phyloP scores from a whole-genome alignment of 2,113 vertebrate genomes.

The Proterorhinus semilunaris region DNA sequence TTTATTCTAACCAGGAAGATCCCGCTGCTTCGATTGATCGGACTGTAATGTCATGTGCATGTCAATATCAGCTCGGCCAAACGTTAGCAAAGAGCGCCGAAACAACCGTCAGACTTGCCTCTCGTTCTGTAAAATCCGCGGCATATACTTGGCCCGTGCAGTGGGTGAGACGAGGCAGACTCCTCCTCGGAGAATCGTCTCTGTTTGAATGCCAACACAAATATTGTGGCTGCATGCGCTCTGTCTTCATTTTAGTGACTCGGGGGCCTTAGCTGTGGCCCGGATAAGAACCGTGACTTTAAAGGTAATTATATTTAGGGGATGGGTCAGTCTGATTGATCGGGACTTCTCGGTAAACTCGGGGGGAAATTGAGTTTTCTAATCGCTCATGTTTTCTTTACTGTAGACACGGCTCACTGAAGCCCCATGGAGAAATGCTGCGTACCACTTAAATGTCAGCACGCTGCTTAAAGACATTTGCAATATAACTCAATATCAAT shows the following conservation, averaged over 20 bases:
- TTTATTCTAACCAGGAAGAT: too few relatives aligned
- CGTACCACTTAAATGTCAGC: neutral
- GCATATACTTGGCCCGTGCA: neutral
- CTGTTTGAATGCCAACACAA: conserved; percentile 26
- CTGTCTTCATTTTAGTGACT: conserved; percentile 30
- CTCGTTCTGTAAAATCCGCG: neutral
- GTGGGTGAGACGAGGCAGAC: conserved; percentile 7
- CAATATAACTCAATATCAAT: neutral
- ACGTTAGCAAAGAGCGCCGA: neutral
- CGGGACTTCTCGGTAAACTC: neutral
- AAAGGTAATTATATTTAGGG: conserved; percentile 28
- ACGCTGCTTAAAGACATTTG: neutral
- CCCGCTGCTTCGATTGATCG: too few relatives aligned
- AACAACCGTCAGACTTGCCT: neutral
- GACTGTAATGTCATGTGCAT: too few relatives aligned
- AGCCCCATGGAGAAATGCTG: neutral
- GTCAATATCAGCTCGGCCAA: neutral
- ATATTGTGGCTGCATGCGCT: conserved; percentile 19
- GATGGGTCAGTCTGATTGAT: conserved; percentile 21
- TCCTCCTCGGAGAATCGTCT: conserved; percentile 6
- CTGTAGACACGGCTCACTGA: neutral
- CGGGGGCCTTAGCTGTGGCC: conserved; percentile 20
- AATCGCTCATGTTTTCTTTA: neutral
- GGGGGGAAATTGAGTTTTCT: neutral
- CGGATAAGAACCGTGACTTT: conserved; percentile 17